phyloP scores from a whole-genome alignment of 2,888 invertebrate species.

The Ptychoptera contaminata region DNA sequence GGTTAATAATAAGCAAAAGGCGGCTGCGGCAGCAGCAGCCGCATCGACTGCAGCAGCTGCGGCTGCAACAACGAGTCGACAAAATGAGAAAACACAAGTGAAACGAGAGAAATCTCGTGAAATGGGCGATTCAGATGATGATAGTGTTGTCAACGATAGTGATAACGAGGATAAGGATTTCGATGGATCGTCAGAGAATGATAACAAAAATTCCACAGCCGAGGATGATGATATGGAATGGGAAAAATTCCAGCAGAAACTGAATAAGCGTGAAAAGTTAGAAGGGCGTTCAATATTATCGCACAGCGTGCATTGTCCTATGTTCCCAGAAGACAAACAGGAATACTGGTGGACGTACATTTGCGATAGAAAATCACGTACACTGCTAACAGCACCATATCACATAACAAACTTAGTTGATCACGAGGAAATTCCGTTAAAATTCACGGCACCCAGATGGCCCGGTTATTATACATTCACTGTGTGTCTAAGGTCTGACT shows the following conservation, averaged over 20 bases:
- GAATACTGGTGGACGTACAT: conserved; percentile 99
- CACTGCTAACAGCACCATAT: conserved; percentile 81
- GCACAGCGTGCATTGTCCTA: conserved; percentile 93
- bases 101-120: conserved; percentile 9
- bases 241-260: conserved; percentile 73
- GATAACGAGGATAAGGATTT: conserved; percentile 33
- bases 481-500: conserved; percentile 84
- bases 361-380: conserved; percentile 84
- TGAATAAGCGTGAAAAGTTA: conserved; percentile 74
- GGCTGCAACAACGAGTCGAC: conserved; percentile 20
- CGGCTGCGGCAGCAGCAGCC: conserved; percentile 14
- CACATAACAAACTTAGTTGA: conserved; percentile 85
- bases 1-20: conserved; percentile 4
- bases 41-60: conserved; percentile 4
- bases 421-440: conserved; percentile 81
- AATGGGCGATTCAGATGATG: conserved; percentile 17
- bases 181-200: conserved; percentile 37
- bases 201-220: conserved; percentile 41
- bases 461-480: conserved; percentile 85
- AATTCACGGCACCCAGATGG: conserved; percentile 92
- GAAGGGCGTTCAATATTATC: conserved; percentile 90
- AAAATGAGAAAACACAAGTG: conserved; percentile 14
- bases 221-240: conserved; percentile 71
- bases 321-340: conserved; percentile 88
- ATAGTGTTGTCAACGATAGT: conserved; percentile 33